These are phyloP conservation scores for Solea solea DNA, from an alignment of 2,113 vertebrate species.

Conservation along the genomic window DNA sequence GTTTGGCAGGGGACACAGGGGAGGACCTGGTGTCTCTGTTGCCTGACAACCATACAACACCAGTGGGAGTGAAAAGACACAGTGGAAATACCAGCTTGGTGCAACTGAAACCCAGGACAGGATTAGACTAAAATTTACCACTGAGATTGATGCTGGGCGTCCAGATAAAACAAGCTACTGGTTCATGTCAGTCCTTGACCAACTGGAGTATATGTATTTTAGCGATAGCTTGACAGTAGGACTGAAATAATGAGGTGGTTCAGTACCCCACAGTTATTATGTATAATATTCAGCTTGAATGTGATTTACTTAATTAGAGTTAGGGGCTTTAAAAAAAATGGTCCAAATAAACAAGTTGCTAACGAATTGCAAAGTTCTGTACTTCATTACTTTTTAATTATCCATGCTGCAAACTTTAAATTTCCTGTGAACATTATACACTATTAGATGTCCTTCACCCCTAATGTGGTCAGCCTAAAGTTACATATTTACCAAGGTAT, in stretches of 20 bases:
- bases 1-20: slow-evolving; percentile 52
- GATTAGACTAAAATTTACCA: background rate
- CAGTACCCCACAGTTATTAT: no score
- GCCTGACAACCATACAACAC: slow-evolving; percentile 46
- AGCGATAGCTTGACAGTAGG: background rate
- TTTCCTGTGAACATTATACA: no score
- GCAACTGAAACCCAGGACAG: background rate
- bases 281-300: no score
- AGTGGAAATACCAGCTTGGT: slow-evolving; percentile 9
- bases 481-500: no score
- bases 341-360: no score
- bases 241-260: background rate
- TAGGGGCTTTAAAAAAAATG: no score
- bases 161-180: background rate
- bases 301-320: no score
- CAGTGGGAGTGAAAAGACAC: slow-evolving; percentile 9
- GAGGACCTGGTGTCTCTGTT: slow-evolving; percentile 22
- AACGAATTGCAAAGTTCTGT: no score
- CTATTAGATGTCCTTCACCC: no score
- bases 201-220: background rate
- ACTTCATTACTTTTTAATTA: no score
- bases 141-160: background rate
- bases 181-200: background rate
- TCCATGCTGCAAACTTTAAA: no score
- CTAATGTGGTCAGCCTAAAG: no score